Evolutionary conservation across 2,888 invertebrate species (phyloP).

Genomic region (Cryptocheilus praepositus): DNA sequence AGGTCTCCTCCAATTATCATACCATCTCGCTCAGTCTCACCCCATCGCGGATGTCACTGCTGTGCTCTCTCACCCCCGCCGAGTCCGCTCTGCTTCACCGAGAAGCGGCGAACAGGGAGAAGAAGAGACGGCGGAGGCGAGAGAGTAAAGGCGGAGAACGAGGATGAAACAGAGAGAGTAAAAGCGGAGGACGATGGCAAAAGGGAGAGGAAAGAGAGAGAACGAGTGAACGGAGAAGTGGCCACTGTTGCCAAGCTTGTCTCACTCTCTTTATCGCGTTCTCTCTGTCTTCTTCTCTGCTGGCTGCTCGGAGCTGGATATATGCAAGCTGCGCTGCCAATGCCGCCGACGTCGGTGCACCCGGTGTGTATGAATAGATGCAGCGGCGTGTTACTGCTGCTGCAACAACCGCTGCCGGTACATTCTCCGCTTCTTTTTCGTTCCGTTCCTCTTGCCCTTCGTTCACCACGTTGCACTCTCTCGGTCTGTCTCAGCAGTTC

Average conservation of each 20-base stretch:
- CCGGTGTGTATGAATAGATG: conserved; percentile 59
- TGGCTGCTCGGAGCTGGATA: conserved; percentile 37
- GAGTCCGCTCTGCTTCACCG: conserved; percentile 24
- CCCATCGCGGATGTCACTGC: conserved; percentile 50
- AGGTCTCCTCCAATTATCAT: conserved; percentile 60
- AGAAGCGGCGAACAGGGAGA: conserved; percentile 34
- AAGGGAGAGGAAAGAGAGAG: conserved; percentile 21
- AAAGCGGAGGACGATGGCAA: conserved; percentile 23
- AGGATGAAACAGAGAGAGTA: conserved; percentile 20
- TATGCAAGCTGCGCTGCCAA: conserved; percentile 37
- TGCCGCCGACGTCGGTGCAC: conserved; percentile 41
- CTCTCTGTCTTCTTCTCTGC: conserved; percentile 31
- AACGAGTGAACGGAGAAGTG: conserved; percentile 49
- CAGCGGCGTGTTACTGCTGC: conserved; percentile 52
- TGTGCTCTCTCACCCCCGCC: conserved; percentile 28
- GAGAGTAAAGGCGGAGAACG: conserved; percentile 25
- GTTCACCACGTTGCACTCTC: conserved; percentile 13
- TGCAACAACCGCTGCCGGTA: conserved; percentile 48
- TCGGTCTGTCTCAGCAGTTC: too few relatives aligned
- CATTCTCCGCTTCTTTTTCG: conserved; percentile 36
- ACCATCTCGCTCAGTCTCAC: conserved; percentile 56
- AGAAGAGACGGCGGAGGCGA: conserved; percentile 18
- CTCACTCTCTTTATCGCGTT: conserved; percentile 24
- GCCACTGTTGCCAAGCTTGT: conserved; percentile 66
- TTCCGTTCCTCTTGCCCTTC: conserved; percentile 16